Base-by-base conservation (phyloP, 2,797 vertebrate genomes). In the Bufotes viridis region DNA sequence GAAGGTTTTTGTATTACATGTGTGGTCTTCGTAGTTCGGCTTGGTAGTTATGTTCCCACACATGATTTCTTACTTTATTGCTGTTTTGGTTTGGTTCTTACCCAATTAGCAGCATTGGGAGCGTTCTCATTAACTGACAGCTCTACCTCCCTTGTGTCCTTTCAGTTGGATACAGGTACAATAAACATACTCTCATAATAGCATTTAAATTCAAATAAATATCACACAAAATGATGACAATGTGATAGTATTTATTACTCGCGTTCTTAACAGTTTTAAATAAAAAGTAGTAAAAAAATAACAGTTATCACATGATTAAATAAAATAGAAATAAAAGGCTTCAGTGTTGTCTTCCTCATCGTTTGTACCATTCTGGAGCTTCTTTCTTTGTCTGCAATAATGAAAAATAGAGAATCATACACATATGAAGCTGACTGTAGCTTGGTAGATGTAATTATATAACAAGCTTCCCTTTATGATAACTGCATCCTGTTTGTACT, bases 361-460 rank as follows among this genome's bases (percentile, higher is more conserved):
- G 95, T 92, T 93, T 96, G 90, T 92, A 92, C 94, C 94, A 95
- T 22, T 90, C 90, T 70, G 94, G 94, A 86, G 90, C 92, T 87
- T 94, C 94, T 90, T 93, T 94, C 87, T 96, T 96, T 90, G 96
- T 96, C 96, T 96, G 93, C 88, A 89, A 87, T 90, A 91, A 91
- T 84, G 26, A 82, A 90, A 90, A 87, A 60, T 12, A 34, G 12
- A 74, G 3, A 22, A 55, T 29, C 22, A 22, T 14, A 24, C 34
- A 34, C 8, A 22, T 34, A 26, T 29, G 24, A 26, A 11, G n/a
- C 65, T 42, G 26, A 42, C 12, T 24, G 13, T 8, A 70, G 14
- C 13, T 70, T 70, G 13, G 29, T n/a, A 65, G 22, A 65, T n/a
- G 10, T 65, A 11, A 0, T n/a, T 65, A 65, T 65, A 65, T 65